Evolutionary conservation across 2,797 vertebrate genomes (phyloP).

Genomic region (Amazona finschi): DNA sequence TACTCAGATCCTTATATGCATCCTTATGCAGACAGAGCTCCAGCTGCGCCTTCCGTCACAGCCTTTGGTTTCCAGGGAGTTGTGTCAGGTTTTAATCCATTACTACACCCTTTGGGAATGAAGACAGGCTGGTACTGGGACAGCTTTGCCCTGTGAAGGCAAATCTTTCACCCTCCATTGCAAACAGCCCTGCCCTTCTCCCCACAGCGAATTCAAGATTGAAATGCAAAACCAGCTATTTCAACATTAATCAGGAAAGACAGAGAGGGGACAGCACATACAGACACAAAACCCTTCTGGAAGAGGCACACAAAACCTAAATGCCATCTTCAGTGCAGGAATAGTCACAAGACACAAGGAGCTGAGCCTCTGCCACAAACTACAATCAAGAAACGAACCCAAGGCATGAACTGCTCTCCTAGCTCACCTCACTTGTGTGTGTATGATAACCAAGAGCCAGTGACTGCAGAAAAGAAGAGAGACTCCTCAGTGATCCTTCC

Average conservation of each 20-base stretch:
- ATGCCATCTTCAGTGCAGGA: background rate
- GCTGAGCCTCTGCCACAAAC: background rate
- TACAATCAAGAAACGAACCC: constrained; percentile 12
- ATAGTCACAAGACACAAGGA: constrained; percentile 1
- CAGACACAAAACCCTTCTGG: background rate
- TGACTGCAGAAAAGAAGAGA: background rate
- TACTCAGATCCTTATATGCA: background rate
- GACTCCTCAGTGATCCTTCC: constrained; percentile 39
- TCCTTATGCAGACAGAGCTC: background rate
- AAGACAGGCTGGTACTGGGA: background rate
- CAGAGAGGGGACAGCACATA: background rate
- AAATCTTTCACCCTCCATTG: background rate
- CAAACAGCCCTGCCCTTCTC: background rate
- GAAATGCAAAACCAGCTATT: background rate
- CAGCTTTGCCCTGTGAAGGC: background rate
- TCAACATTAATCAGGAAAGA: background rate
- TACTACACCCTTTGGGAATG: background rate
- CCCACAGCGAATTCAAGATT: background rate
- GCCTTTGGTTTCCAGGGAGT: background rate
- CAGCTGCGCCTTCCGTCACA: background rate
- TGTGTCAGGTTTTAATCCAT: background rate
- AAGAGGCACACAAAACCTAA: constrained; percentile 6
- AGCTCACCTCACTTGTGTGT: background rate
- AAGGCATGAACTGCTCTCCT: background rate
- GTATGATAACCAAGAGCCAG: background rate